Percentiles rank a stretch among this genome's conserved stretches.
These are phyloP conservation scores for Spisula subtruncata DNA, from an alignment of 2,888 invertebrate species.

Conservation along the genomic window DNA sequence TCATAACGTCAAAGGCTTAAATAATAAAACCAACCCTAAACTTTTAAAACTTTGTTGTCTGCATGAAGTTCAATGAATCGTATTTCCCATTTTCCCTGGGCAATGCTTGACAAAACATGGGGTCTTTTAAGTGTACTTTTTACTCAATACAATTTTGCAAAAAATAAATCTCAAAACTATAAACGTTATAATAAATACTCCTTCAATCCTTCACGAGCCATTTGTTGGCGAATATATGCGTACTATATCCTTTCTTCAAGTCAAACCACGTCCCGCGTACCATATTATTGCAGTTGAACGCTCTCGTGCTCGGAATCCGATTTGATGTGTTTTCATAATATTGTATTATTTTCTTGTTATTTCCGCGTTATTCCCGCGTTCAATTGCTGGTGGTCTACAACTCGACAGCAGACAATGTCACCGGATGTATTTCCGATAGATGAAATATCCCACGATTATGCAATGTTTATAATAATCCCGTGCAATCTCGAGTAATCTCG, in stretches of 20 bases:
- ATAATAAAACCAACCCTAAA: not conserved
- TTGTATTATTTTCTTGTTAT: slow-evolving; percentile 41
- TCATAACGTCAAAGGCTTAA: not conserved
- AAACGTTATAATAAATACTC: not conserved
- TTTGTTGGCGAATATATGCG: not conserved
- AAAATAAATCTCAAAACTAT: not conserved
- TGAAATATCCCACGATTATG: slow-evolving; percentile 20
- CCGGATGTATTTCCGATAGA: slow-evolving; percentile 38
- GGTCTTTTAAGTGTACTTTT: slow-evolving; percentile 11
- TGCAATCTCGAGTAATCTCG: not conserved
- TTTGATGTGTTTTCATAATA: slow-evolving; percentile 59
- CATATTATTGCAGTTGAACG: not conserved
- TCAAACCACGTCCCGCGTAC: not conserved
- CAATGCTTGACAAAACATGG: not conserved
- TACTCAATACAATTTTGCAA: slow-evolving; percentile 14
- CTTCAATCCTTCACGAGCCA: not conserved
- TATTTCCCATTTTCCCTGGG: not conserved
- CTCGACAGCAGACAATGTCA: slow-evolving; percentile 29
- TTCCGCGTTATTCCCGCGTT: slow-evolving; percentile 18
- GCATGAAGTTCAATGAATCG: not conserved
- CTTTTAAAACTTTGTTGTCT: slow-evolving; percentile 7
- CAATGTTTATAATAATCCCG: slow-evolving; percentile 28
- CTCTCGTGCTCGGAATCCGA: slow-evolving; percentile 10
- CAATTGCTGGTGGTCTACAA: slow-evolving; percentile 50
- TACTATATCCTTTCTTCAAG: not conserved